phyloP scores from a whole-genome alignment of 2,888 invertebrate genomes.

The Drosophila siamana region DNA sequence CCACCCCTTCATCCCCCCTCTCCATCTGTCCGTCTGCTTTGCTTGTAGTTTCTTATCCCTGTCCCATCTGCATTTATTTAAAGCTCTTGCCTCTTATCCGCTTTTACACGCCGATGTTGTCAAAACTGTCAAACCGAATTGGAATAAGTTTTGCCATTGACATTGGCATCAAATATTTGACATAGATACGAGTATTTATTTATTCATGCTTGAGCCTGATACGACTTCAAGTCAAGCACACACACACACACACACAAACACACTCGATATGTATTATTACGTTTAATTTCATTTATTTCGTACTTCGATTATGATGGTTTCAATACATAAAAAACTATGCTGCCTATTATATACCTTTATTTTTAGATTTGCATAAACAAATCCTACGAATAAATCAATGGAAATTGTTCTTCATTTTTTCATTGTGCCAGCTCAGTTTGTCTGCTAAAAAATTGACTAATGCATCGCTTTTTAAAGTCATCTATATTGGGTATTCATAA shows the following conservation, averaged over 20 bases:
- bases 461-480: conserved; percentile 1
- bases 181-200: conserved; percentile 1
- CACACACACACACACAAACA: not conserved
- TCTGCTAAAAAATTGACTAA: not conserved
- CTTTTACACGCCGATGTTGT: conserved; percentile 49
- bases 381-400: too few species aligned
- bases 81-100: conserved; percentile 39
- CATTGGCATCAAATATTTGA: conserved; percentile 24
- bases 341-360: too few species aligned
- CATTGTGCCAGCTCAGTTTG: too few species aligned
- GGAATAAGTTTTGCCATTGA: conserved; percentile 16
- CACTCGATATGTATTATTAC: too few species aligned
- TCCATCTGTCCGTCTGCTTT: not conserved
- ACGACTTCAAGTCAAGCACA: not conserved
- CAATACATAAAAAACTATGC: not conserved
- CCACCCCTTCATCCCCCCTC: not conserved
- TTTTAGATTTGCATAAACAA: too few species aligned
- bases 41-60: conserved; percentile 10
- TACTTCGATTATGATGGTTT: too few species aligned
- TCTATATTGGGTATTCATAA: not conserved
- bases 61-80: conserved; percentile 42
- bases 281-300: too few species aligned
- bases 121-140: conserved; percentile 33
- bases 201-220: conserved; percentile 9
- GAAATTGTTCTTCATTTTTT: too few species aligned